Conservation (phyloP, 2,888 invertebrate species). For the Kuschelorhynchus macadamiae region DNA sequence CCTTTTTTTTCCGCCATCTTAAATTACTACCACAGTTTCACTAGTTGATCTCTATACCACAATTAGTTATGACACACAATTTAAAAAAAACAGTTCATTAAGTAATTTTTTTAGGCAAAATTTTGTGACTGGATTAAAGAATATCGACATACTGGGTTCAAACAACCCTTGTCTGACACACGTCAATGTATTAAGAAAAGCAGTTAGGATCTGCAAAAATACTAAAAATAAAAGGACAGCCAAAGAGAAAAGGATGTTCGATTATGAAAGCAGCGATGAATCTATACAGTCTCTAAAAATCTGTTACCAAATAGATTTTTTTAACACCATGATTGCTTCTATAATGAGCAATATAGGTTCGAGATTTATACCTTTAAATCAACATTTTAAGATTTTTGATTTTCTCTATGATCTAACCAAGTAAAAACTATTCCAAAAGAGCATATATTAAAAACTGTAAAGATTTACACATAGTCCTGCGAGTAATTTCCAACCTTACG, state of each 20-base stretch:
- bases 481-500: constrained; percentile 4
- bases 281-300: constrained; percentile 33
- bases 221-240: constrained; percentile 23
- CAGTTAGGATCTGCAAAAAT: constrained; percentile 33
- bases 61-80: no score
- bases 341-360: constrained; percentile 18
- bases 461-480: constrained; percentile 4
- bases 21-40: no score
- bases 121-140: constrained; percentile 42
- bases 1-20: no score
- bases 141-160: constrained; percentile 32
- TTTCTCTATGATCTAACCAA: constrained; percentile 10
- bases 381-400: constrained; percentile 13
- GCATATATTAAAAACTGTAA: neutral
- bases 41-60: no score
- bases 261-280: constrained; percentile 38
- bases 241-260: constrained; percentile 32
- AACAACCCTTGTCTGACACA: constrained; percentile 20
- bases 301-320: constrained; percentile 20
- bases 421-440: constrained; percentile 13
- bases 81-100: no score
- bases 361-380: constrained; percentile 31
- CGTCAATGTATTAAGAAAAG: constrained; percentile 32
- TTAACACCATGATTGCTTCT: constrained; percentile 28
- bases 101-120: no score